Conservation (phyloP, 2,113 vertebrate species). For the Sylvia atricapilla region DNA sequence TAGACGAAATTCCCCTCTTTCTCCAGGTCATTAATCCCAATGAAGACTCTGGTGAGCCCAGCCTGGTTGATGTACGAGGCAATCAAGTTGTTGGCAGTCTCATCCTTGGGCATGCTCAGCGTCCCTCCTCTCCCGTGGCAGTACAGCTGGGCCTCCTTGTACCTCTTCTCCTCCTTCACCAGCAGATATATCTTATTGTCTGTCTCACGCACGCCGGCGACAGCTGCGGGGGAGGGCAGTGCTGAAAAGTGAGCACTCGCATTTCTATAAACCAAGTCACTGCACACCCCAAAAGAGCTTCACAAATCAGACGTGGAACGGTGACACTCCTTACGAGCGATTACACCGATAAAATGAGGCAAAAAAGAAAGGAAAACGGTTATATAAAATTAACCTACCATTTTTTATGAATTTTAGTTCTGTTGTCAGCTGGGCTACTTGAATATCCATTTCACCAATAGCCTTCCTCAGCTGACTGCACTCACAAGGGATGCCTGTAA, state of each 20-base stretch:
- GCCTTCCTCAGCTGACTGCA: slow-evolving; percentile 91
- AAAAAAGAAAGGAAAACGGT: neutral
- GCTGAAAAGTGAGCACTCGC: slow-evolving; percentile 94
- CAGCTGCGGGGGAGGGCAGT: slow-evolving; percentile 97
- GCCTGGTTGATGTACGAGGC: slow-evolving; percentile 88
- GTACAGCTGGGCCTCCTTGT: slow-evolving; percentile 86
- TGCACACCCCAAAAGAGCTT: slow-evolving; percentile 52
- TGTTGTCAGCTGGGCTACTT: slow-evolving; percentile 86
- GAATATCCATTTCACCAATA: slow-evolving; percentile 96
- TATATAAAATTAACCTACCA: slow-evolving; percentile 75
- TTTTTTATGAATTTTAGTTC: slow-evolving; percentile 97
- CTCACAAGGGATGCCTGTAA: slow-evolving; percentile 89
- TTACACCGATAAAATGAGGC: neutral
- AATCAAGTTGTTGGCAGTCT: slow-evolving; percentile 83
- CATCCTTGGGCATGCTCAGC: slow-evolving; percentile 95
- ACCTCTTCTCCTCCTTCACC: slow-evolving; percentile 95
- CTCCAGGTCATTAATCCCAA: slow-evolving; percentile 92
- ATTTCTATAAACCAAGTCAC: slow-evolving; percentile 83
- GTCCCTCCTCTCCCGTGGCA: slow-evolving; percentile 90
- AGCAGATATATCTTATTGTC: slow-evolving; percentile 94
- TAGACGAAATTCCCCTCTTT: slow-evolving; percentile 89
- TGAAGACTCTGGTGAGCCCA: slow-evolving; percentile 88
- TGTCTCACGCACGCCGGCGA: slow-evolving; percentile 94
- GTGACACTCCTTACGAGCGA: neutral
- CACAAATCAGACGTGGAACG: neutral